Base-by-base conservation (phyloP, 2,797 vertebrate species). In the Clarias pachynema region DNA sequence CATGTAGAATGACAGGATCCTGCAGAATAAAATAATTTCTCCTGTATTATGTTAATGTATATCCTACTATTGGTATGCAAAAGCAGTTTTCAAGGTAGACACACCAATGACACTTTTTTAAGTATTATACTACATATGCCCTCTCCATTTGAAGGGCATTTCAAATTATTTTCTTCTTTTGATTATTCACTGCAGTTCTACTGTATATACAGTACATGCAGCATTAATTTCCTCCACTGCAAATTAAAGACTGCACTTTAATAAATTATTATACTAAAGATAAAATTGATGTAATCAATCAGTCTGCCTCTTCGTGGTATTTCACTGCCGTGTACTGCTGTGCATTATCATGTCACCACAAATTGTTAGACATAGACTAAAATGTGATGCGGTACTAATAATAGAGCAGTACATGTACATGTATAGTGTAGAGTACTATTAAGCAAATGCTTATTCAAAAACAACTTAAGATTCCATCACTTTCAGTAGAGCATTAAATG, bases 401-500 rank as follows among this genome's bases (percentile, higher is more conserved):
- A 15, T 29, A 16, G 53, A 24, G 5, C 37, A 37, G 37, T 34
- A 59, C 12, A 56, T 10, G 44, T 57, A 2, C 65, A 44, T 10
- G 29, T 31, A 31, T 56, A n/a, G 24, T 44, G 66, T 29, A 68
- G 18, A 22, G n/a, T 68, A 40, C 18, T 49, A 8, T 24, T 29
- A 57, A 81, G 56, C 20, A 79, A 63, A 70, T 29, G 15, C 62
- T 70, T 31, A 53, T 81, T 84, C 73, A 22, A 68, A 84, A 68
- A 53, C 59, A 86, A 84, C 79, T 84, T 89, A 72, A 84, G 57
- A 86, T 86, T 86, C 82, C 57, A 69, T 84, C 83, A 88, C 79
- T 73, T 85, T 83, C 14, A 31, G 93, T 93, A 86, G 44, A 91
- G 92, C 93, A 89, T 93, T 90, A 92, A 92, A 94, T 94, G 89